Evolutionary conservation across 2,113 vertebrate genomes (phyloP), one percentile per base, ranked within the genome.

Genomic region (Circaetus cinerascens): DNA sequence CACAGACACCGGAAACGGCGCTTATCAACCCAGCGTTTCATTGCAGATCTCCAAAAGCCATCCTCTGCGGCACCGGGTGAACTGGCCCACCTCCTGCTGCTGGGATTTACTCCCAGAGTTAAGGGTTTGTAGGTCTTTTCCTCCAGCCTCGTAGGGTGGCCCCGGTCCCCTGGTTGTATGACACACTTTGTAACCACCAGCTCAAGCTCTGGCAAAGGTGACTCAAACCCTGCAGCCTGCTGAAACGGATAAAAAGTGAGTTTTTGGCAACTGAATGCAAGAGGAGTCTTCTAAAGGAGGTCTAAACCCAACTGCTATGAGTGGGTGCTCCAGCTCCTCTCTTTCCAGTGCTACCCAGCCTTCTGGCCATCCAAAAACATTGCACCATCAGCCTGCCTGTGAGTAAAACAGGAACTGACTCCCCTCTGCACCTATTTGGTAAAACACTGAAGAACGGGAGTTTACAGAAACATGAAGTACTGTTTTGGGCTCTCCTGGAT

Each of bases 21-120:
- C 38, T 83, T 73, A 79, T 86, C 48, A 82, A 41, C 51, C 15
- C 13, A 13, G 11, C 1, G 11, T 64, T 92, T 74, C 66, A 81
- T 2, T 60, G 86, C 56, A 1, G 4, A 43, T 34, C 62, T 72
- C 86, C 46, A 46, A 67, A 60, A 55, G 41, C 30, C 40, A 17
- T 21, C 40, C 46, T 62, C 21, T 0, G 2, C 4, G 5, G 76
- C 0, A 0, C 17, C 0, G 2, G 36, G 36, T 3, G 41, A 51
- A 38, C 55, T 2, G 19, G 67, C 71, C 53, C 62, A 69, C 32
- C 71, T 85, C 71, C 56, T 11, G 50, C 48, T 80, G 71, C 77
- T 32, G 79, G 67, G 75, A 74, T 79, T 81, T 25, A 9, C 34
- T 50, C 60, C 12, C 15, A 36, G 51, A 34, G 51, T 40, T 29